A percentile compares a stretch with the other conserved stretches of the same genome.
Evolutionary conservation across 1,140 invertebrate species (phyloP).

Genomic region (Papilio xuthus): DNA sequence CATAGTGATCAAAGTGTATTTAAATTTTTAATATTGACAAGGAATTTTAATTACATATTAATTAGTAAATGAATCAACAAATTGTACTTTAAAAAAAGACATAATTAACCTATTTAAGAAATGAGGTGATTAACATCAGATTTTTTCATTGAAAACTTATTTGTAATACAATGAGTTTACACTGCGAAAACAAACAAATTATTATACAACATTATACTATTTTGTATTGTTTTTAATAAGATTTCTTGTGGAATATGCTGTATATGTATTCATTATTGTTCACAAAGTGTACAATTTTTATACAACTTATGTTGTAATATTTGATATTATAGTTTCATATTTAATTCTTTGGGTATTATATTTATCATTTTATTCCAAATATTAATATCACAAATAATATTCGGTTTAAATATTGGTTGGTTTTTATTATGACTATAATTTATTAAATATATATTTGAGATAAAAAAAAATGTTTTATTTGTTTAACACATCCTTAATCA

Average conservation of each 20-base stretch:
- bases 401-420: not conserved
- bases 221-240: too few relatives aligned
- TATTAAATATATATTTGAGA: conserved; percentile 23
- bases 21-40: not conserved
- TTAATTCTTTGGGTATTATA: not conserved
- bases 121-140: not conserved
- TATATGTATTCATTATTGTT: not conserved
- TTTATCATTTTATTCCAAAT: not conserved
- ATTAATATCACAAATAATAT: conserved; percentile 1
- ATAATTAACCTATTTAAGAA: not conserved
- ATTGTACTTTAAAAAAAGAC: not conserved
- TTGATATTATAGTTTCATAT: not conserved
- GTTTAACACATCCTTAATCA: not conserved
- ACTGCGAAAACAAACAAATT: too few relatives aligned
- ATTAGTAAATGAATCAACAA: not conserved
- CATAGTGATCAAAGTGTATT: not conserved
- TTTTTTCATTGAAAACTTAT: not conserved
- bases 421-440: not conserved
- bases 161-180: too few relatives aligned
- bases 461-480: not conserved
- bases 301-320: not conserved
- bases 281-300: not conserved
- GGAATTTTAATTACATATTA: not conserved
- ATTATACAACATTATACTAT: too few relatives aligned
- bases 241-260: too few relatives aligned